Percentiles rank a stretch among this genome's conserved stretches.
phyloP scores from a whole-genome alignment of 2,113 vertebrate species.

The Neoarius graeffei region DNA sequence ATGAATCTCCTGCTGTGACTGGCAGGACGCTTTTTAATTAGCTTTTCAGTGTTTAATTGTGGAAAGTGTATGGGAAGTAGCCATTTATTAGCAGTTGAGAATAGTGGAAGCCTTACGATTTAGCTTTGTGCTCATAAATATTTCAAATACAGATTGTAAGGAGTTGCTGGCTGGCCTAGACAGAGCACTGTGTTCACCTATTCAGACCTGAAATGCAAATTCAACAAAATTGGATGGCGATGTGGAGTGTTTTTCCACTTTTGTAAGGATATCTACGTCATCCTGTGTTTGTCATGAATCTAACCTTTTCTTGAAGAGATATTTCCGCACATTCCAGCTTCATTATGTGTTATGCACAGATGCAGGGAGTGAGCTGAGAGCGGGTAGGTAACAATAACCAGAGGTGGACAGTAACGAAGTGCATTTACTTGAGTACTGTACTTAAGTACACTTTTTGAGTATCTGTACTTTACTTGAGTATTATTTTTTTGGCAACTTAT shows the following conservation, averaged over 20 bases:
- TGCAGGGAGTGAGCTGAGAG: not conserved
- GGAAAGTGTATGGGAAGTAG: not conserved
- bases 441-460: too few relatives aligned
- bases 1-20: not conserved
- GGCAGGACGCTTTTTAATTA: not conserved
- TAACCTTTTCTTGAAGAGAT: constrained; percentile 32
- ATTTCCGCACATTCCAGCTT: constrained; percentile 21
- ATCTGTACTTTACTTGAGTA: too few relatives aligned
- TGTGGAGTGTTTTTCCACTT: not conserved
- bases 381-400: not conserved
- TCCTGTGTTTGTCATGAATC: constrained; percentile 32
- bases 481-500: too few relatives aligned
- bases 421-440: too few relatives aligned
- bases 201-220: not conserved
- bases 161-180: not conserved
- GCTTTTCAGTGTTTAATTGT: constrained; percentile 4
- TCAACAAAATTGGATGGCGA: not conserved
- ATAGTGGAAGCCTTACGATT: not conserved
- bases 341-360: not conserved
- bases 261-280: constrained; percentile 25
- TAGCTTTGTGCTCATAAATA: not conserved
- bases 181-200: not conserved
- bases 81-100: not conserved
- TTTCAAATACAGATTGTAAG: constrained; percentile 4
- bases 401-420: too few relatives aligned